A percentile compares a stretch with the other conserved stretches of the same genome.
Evolutionary conservation across 1,140 invertebrate genomes (phyloP).

Genomic region (Drosophila pseudoobscura): DNA sequence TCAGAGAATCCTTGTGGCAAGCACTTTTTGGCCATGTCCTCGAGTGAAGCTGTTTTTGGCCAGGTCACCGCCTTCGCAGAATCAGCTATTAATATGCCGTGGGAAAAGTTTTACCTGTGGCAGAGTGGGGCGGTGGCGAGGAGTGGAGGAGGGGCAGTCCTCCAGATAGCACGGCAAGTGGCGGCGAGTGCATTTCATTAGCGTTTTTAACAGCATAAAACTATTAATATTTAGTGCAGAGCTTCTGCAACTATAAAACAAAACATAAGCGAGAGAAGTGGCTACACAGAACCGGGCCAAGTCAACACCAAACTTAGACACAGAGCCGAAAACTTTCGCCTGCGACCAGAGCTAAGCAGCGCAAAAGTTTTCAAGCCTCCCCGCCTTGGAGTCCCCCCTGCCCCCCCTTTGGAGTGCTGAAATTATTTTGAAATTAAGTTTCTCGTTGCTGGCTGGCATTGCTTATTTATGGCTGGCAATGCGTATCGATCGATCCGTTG

Average conservation of each 20-base stretch:
- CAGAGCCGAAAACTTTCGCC: constrained; percentile 58
- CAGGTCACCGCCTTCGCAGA: constrained; percentile 48
- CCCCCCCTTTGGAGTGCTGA: constrained; percentile 41
- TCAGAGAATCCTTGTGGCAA: constrained; percentile 65
- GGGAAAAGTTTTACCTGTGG: constrained; percentile 39
- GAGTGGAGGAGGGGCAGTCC: no score
- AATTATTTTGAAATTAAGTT: constrained; percentile 81
- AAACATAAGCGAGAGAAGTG: constrained; percentile 50
- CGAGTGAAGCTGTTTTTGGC: constrained; percentile 46
- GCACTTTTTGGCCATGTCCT: constrained; percentile 68
- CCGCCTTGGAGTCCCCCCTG: constrained; percentile 5
- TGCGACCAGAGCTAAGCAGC: constrained; percentile 43
- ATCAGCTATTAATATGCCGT: constrained; percentile 60
- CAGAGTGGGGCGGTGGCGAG: no score
- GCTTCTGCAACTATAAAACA: constrained; percentile 54
- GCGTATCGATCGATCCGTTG: constrained; percentile 69
- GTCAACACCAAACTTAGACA: constrained; percentile 50
- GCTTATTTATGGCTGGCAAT: constrained; percentile 39
- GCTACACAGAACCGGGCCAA: constrained; percentile 24
- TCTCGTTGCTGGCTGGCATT: constrained; percentile 28
- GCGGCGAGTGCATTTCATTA: constrained; percentile 68
- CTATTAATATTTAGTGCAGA: constrained; percentile 71
- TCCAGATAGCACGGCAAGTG: not conserved
- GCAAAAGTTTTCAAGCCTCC: constrained; percentile 28
- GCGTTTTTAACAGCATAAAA: constrained; percentile 74